phyloP scores from a whole-genome alignment of 2,113 vertebrate genomes.

The Cochlearius cochlearius region DNA sequence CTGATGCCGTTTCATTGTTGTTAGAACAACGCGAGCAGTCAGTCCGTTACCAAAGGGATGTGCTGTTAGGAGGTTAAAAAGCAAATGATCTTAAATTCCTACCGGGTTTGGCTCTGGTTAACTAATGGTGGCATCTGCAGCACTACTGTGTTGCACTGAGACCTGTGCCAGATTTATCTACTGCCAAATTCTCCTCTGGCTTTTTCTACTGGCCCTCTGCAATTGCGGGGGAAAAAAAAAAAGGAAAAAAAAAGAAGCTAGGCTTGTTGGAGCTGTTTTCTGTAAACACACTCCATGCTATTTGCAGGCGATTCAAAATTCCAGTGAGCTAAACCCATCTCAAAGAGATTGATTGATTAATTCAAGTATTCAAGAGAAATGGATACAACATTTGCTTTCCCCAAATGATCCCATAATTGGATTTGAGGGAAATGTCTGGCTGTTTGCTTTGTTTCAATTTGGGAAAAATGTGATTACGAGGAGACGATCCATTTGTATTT shows the following conservation, averaged over 20 bases:
- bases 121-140: background rate
- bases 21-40: background rate
- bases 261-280: background rate
- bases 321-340: background rate
- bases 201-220: background rate
- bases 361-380: background rate
- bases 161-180: background rate
- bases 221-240: fast-evolving
- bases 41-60: background rate
- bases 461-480: background rate
- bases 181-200: background rate
- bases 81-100: background rate
- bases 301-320: background rate
- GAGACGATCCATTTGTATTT: background rate
- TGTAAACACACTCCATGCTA: background rate
- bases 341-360: background rate
- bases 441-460: background rate
- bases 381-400: background rate
- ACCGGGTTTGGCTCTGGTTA: background rate
- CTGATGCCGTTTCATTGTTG: background rate
- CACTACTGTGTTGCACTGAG: background rate
- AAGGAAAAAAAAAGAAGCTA: background rate
- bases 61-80: background rate
- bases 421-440: background rate
- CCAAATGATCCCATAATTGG: background rate